Evolutionary conservation across 2,888 invertebrate species (phyloP), one percentile per base, ranked within the genome.

Genomic region (Agrotis ipsilon): DNA sequence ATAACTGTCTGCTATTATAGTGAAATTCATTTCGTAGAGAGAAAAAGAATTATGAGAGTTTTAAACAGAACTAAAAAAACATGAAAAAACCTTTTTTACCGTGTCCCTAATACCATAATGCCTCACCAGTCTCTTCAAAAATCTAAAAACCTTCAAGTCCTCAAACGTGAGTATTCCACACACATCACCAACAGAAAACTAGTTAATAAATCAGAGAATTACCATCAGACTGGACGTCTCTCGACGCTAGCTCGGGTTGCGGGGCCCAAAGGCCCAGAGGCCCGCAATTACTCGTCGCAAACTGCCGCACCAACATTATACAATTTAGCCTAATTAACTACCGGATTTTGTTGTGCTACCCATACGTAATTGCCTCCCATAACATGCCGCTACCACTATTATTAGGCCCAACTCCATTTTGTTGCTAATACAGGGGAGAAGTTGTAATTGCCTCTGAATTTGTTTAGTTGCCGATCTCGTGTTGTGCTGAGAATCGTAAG

Each of bases 251-350:
- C 59, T 63, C 67, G 58, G 69, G 71, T 67, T 54, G 72, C 62
- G 74, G 66, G 46, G 62, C 76, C 52, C 66, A 51, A 45, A 19
- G 62, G 59, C 69, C 68, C 82, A 57, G 80, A 72, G 85, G 88
- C 85, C 86, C 82, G 81, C 86, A 88, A 90, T 90, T 90, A 90
- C 87, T 78, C 85, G 84, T 91, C 91, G 92, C 92, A 88, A 92
- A 92, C 90, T 91, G 91, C 92, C 91, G 90, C 92, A 86, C 93
- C 87, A 83, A 89, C 90, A 96, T 96, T 96, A 96, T 93, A 95
- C 96, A 96, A 96, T 96, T 96, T 96, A 91, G 94, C 92, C 94
- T 93, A 95, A 96, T 96, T 96, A 96, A 96, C 96, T 96, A 95
- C 95, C 92, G 96, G 95, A 95, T 93, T 94, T 94, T 91, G 94